Percentiles rank a stretch among this genome's conserved stretches.
These are phyloP conservation scores for Leptopilina boulardi DNA, from an alignment of 1,140 invertebrate species.

Conservation along the genomic window DNA sequence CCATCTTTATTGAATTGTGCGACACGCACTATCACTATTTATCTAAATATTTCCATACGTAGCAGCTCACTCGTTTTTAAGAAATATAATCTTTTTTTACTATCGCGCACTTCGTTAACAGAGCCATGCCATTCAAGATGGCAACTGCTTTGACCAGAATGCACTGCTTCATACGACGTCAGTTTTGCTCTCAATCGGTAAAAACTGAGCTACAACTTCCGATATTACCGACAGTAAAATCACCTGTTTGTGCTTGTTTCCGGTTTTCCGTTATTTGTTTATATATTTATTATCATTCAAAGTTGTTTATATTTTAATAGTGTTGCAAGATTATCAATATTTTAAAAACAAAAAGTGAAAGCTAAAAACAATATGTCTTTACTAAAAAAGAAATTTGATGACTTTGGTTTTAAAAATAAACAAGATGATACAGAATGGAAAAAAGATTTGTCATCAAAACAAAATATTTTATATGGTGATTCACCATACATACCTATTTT, in stretches of 20 bases:
- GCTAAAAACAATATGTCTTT: not conserved
- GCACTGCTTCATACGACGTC: conserved; percentile 69
- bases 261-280: not conserved
- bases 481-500: conserved; percentile 11
- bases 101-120: conserved; percentile 54
- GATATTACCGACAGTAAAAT: not conserved
- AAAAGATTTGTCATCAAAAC: not conserved
- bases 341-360: not conserved
- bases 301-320: not conserved
- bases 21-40: conserved; percentile 47
- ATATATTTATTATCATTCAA: too few relatives aligned
- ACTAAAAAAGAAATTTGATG: not conserved
- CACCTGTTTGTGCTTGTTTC: not conserved
- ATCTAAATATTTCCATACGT: conserved; percentile 51
- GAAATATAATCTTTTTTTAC: conserved; percentile 51
- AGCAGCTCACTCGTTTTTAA: conserved; percentile 56
- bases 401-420: not conserved
- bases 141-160: conserved; percentile 65
- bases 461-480: conserved; percentile 1
- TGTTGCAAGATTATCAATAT: not conserved
- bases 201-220: not conserved
- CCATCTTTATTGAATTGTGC: conserved; percentile 68
- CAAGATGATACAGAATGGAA: not conserved
- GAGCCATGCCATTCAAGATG: conserved; percentile 74
- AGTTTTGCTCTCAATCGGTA: conserved; percentile 40